Evolutionary conservation across 2,113 vertebrate species (phyloP), one percentile per base, ranked within the genome.

Genomic region (Nerophis ophidion): DNA sequence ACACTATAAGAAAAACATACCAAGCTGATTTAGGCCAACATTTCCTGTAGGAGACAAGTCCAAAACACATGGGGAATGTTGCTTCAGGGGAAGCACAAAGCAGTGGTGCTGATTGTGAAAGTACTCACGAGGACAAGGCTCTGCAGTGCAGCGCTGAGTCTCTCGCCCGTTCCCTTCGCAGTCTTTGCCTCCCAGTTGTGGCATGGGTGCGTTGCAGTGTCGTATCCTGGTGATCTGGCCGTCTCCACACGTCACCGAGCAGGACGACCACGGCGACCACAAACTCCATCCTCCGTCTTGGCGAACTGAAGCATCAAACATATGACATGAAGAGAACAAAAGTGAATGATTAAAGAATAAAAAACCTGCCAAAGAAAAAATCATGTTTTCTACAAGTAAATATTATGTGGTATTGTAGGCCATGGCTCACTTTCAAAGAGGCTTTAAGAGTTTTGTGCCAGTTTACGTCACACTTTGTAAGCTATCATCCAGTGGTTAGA

Each of bases 231-330:
- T 98, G 83, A 96, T 92, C 54, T 95, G 95, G 62, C 96, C 96
- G 1, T 87, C 71, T 8, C 95, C 96, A 6, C 96, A 99, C 13
- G 93, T 95, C 55, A 93, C 92, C 0, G 96, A 95, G 82, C 96
- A 99, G 2, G 96, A 94, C 0, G 96, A 98, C 96, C 96, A 99
- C 0, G 96, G 96, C 0, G 96, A 98, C 96, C 96, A 99, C 79
- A 98, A 88, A 75, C 96, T 99, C 96, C 96, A 99, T 47, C 93
- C 93, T 12, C 96, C 96, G 6, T 99, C 89, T 40, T 97, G 95
- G 60, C 93, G 94, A 72, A 98, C 96, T 99, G 70, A 72, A 60
- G 70, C 38, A 70, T 61, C 19, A 65, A 52, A 66, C 16, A 48
- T 44, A 19, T 75, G 33, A 68, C 15, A 8, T 45, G 57, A 54